Conservation (phyloP, 1,140 invertebrate genomes). For the Plectus sambesii region DNA sequence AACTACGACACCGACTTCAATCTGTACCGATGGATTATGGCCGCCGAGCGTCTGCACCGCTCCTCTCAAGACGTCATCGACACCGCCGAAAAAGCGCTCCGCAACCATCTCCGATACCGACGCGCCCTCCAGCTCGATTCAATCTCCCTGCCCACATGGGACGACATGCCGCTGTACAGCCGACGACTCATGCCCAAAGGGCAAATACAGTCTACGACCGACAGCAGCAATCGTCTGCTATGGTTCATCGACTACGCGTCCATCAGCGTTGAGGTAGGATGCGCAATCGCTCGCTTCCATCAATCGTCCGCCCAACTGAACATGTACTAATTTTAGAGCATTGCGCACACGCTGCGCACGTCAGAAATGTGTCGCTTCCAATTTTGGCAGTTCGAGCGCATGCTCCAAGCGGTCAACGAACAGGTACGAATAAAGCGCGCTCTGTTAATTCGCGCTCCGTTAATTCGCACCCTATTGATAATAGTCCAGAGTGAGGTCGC, state of each 20-base stretch:
- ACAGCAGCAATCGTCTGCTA: constrained; percentile 36
- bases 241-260: constrained; percentile 44
- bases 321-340: constrained; percentile 28
- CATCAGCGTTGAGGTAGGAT: constrained; percentile 39
- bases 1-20: constrained; percentile 45
- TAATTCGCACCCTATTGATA: constrained; percentile 3
- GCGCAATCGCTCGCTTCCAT: too few species aligned
- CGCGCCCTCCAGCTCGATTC: constrained; percentile 33
- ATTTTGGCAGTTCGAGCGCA: constrained; percentile 45
- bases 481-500: constrained; percentile 9
- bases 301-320: constrained; percentile 4
- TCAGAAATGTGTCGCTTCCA: constrained; percentile 40
- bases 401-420: constrained; percentile 40
- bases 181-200: constrained; percentile 35
- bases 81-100: constrained; percentile 31
- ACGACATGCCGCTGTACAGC: constrained; percentile 41
- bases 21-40: constrained; percentile 40
- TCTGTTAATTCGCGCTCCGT: background rate
- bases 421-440: too few species aligned
- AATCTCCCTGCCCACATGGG: constrained; percentile 1
- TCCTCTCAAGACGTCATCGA: constrained; percentile 37
- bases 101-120: constrained; percentile 37
- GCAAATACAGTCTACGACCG: constrained; percentile 29
- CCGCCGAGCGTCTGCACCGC: constrained; percentile 31
- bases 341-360: constrained; percentile 35